Base-by-base conservation (phyloP, 2,113 vertebrate species). In the Potamarius usumacintae region DNA sequence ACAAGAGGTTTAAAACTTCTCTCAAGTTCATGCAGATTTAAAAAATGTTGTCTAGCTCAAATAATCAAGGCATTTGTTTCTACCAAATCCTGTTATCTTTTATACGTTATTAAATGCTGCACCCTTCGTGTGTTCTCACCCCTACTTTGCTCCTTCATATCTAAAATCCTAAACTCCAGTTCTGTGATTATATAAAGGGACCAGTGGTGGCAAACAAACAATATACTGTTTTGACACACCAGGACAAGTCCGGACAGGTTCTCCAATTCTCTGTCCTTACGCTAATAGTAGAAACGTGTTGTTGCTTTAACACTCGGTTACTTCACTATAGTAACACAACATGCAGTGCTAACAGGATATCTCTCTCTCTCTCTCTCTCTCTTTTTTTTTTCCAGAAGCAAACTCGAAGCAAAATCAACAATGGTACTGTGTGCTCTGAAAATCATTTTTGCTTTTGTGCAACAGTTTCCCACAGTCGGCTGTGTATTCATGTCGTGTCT, bases 311-410 rank as follows among this genome's bases (percentile, higher is more conserved):
- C 50, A 77, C 55, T 67, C 15, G 30, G 78, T 89, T 34, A 67
- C 58, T 76, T 86, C 85, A 62, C 85, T 88, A 88, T 89, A 67
- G 81, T 60, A 89, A 85, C 83, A 22, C 15, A 82, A 88, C 85
- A 82, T 20, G 69, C 52, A 81, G 27, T 7, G 65, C 62, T 34
- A 86, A 74, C 79, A 57, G 78, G 48, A 69, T 50, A 65, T 58
- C 18, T 58, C 14, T 58, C 60, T 42, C 34, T 42, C 34, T 42
- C 34, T 42, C 2, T 42, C 34, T 34, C 34, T 34, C 34, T 77
- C 11, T 50, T 76, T 50, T 53, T 78, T 55, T 78, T 27, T 22
- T 27, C 0, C 1, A 48, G 48, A 79, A 50, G 81, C 79, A 83
- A 79, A 52, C 27, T 15, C 5, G 9, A 63, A 30, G 60, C 42